Conservation (phyloP, 2,888 invertebrate species). For the Papilio demoleus region DNA sequence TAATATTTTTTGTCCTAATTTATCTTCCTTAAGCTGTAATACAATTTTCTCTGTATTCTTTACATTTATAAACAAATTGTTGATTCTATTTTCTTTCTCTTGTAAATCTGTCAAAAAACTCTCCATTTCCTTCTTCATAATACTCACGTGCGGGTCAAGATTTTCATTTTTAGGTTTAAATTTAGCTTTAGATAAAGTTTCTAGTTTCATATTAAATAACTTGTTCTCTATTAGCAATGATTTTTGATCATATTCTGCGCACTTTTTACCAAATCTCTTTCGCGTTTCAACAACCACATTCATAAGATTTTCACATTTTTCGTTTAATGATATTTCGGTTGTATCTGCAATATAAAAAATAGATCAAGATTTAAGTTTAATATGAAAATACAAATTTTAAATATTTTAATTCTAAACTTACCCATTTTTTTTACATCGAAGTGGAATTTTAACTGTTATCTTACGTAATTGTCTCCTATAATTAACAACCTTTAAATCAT, state of each 20-base stretch:
- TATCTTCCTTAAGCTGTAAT: slow-evolving; percentile 61
- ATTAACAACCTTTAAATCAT: too few relatives aligned
- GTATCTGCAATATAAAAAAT: slow-evolving; percentile 49
- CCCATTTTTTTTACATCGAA: not conserved
- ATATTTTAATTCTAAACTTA: not conserved
- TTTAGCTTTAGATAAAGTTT: slow-evolving; percentile 60
- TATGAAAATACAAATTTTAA: not conserved
- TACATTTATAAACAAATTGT: slow-evolving; percentile 53
- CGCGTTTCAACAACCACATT: slow-evolving; percentile 74
- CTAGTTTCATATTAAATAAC: slow-evolving; percentile 64
- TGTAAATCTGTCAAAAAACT: slow-evolving; percentile 58
- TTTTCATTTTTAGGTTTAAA: slow-evolving; percentile 61
- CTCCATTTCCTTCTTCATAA: slow-evolving; percentile 57
- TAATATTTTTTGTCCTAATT: slow-evolving; percentile 54
- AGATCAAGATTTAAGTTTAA: not conserved
- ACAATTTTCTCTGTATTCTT: slow-evolving; percentile 63
- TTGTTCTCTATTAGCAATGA: slow-evolving; percentile 64
- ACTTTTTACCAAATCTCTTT: slow-evolving; percentile 72
- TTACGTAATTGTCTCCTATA: too few relatives aligned
- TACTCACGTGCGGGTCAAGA: slow-evolving; percentile 51
- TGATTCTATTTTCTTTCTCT: slow-evolving; percentile 55
- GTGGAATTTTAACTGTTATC: too few relatives aligned
- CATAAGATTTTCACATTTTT: slow-evolving; percentile 74
- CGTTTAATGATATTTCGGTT: slow-evolving; percentile 58
- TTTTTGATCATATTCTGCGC: slow-evolving; percentile 69